These are phyloP conservation scores for Poeciliopsis infans DNA, from an alignment of 2,797 vertebrate genomes.

Conservation along the genomic window DNA sequence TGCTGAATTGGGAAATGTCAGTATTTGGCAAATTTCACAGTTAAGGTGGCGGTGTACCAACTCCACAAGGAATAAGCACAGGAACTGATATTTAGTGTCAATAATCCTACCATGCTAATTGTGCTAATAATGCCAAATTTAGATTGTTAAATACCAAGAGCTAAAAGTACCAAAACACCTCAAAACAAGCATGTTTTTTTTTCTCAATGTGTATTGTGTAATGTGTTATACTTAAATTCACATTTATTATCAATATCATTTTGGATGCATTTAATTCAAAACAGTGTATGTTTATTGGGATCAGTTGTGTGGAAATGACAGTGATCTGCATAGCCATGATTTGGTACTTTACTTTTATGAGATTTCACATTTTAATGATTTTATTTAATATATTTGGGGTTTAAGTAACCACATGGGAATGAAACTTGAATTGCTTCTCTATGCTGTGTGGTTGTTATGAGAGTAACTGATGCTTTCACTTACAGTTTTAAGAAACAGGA, in stretches of 20 bases:
- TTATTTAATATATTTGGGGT: neutral
- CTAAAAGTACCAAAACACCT: neutral
- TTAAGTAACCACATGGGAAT: neutral
- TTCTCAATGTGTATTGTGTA: no score
- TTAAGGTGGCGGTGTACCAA: neutral
- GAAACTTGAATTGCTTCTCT: neutral
- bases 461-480: neutral
- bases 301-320: neutral
- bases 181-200: neutral
- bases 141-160: neutral
- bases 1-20: neutral
- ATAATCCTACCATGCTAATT: neutral
- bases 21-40: neutral
- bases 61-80: neutral
- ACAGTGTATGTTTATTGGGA: neutral
- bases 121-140: neutral
- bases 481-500: neutral
- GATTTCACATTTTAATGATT: neutral
- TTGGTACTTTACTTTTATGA: neutral
- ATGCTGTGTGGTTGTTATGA: neutral
- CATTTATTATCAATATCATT: neutral
- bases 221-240: neutral
- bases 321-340: neutral
- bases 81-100: neutral
- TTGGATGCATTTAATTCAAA: neutral